Evolutionary conservation across 2,797 vertebrate species (phyloP).

Genomic region (Leucoraja ocellata): DNA sequence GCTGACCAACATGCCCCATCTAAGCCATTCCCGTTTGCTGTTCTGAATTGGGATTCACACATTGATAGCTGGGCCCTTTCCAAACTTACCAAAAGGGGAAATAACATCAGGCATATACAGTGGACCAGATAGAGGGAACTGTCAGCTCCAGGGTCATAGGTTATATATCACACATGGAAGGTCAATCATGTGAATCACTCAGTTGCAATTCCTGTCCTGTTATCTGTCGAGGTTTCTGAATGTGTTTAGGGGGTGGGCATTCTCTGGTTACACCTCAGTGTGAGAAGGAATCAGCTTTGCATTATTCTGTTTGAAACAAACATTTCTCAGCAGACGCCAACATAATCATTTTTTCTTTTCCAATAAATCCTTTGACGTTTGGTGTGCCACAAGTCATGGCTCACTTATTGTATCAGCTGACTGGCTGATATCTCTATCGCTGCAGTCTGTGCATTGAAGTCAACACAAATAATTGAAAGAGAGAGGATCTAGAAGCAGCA

Average conservation of each 20-base stretch:
- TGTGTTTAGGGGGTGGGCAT: too few species aligned
- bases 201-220: too few species aligned
- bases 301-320: too few species aligned
- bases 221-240: too few species aligned
- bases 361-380: not conserved
- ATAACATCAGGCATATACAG: not conserved
- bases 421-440: too few species aligned
- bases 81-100: not conserved
- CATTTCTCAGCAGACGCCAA: not conserved
- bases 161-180: not conserved
- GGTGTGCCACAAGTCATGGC: not conserved
- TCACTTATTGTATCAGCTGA: constrained; percentile 36
- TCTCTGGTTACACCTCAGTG: too few species aligned
- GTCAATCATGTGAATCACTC: not conserved
- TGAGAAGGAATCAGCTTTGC: too few species aligned
- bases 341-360: not conserved
- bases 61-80: not conserved
- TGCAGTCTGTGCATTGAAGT: too few species aligned
- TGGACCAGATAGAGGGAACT: not conserved
- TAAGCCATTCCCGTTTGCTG: not conserved
- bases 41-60: not conserved
- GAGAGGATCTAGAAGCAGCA: too few species aligned
- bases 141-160: not conserved
- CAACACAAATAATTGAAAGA: too few species aligned
- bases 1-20: too few species aligned